Percentiles rank a stretch among this genome's conserved stretches.
These are phyloP conservation scores for Thera obeliscata DNA, from an alignment of 2,888 invertebrate genomes.

Conservation along the genomic window DNA sequence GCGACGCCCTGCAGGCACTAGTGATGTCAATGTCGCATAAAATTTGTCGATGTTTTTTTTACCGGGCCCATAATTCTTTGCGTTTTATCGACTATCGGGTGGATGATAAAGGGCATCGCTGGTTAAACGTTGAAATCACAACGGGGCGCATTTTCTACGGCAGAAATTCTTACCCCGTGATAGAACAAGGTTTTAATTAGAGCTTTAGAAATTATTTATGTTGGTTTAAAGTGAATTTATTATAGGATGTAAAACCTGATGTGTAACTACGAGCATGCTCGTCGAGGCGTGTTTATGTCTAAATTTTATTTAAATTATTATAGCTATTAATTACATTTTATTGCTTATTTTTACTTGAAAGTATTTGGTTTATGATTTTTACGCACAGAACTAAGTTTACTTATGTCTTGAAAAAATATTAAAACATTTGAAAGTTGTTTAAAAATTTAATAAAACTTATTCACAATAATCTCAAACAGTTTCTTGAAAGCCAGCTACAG, in stretches of 20 bases:
- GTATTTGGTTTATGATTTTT: not conserved
- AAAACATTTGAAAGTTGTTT: too few relatives aligned
- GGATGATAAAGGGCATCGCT: slow-evolving; percentile 38
- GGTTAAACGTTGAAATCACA: slow-evolving; percentile 60
- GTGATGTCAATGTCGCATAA: slow-evolving; percentile 73
- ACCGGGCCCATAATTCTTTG: slow-evolving; percentile 53
- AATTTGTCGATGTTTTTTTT: slow-evolving; percentile 66
- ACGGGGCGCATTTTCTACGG: slow-evolving; percentile 65
- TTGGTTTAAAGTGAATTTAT: slow-evolving; percentile 37
- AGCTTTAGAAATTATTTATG: slow-evolving; percentile 50
- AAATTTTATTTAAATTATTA: slow-evolving; percentile 25
- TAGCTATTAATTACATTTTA: slow-evolving; percentile 10
- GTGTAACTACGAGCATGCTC: slow-evolving; percentile 7
- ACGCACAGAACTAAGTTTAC: not conserved
- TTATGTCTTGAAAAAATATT: too few relatives aligned
- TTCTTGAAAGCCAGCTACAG: not conserved
- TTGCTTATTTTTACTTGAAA: slow-evolving; percentile 1
- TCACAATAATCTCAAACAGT: too few relatives aligned
- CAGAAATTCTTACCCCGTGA: slow-evolving; percentile 57
- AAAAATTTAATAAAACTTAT: too few relatives aligned
- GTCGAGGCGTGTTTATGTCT: slow-evolving; percentile 21
- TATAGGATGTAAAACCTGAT: slow-evolving; percentile 27
- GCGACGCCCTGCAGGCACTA: slow-evolving; percentile 57
- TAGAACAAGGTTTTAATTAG: slow-evolving; percentile 74
- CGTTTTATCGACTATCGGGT: slow-evolving; percentile 61